phyloP scores from a whole-genome alignment of 2,888 invertebrate genomes.

The Silvanus unidentatus region DNA sequence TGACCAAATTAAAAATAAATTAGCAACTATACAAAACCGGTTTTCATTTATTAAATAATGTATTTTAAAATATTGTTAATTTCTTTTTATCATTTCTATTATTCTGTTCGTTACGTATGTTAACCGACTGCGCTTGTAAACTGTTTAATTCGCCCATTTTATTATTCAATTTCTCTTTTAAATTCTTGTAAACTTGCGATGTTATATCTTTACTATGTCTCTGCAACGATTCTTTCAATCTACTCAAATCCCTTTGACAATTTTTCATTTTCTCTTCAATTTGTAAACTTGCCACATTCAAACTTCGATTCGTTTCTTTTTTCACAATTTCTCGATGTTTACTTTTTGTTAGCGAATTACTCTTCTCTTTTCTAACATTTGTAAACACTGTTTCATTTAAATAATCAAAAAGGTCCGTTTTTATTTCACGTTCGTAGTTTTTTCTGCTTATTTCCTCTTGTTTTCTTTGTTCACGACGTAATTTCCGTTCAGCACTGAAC shows the following conservation, averaged over 20 bases:
- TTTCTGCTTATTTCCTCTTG: conserved; percentile 59
- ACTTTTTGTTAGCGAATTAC: neutral
- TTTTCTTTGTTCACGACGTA: conserved; percentile 59
- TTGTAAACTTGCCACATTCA: conserved; percentile 69
- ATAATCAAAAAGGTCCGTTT: conserved; percentile 69
- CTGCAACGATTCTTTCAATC: conserved; percentile 58
- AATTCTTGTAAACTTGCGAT: conserved; percentile 55
- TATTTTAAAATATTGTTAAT: conserved; percentile 64
- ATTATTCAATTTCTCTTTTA: conserved; percentile 55
- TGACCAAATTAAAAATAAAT: too few relatives aligned
- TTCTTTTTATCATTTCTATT: conserved; percentile 68
- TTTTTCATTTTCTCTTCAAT: conserved; percentile 65
- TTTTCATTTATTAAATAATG: neutral
- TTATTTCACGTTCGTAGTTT: conserved; percentile 58
- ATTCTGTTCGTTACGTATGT: conserved; percentile 64
- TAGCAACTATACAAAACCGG: too few relatives aligned
- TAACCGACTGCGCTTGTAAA: conserved; percentile 56
- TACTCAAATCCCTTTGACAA: conserved; percentile 60
- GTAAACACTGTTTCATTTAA: conserved; percentile 52
- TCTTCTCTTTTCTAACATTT: neutral
- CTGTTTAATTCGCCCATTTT: conserved; percentile 57
- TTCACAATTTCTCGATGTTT: conserved; percentile 39
- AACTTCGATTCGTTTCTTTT: conserved; percentile 54
- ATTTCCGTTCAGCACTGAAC: conserved; percentile 65
- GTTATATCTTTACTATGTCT: conserved; percentile 54